phyloP scores from a whole-genome alignment of 1,140 invertebrate species.

The Eciton burchellii region DNA sequence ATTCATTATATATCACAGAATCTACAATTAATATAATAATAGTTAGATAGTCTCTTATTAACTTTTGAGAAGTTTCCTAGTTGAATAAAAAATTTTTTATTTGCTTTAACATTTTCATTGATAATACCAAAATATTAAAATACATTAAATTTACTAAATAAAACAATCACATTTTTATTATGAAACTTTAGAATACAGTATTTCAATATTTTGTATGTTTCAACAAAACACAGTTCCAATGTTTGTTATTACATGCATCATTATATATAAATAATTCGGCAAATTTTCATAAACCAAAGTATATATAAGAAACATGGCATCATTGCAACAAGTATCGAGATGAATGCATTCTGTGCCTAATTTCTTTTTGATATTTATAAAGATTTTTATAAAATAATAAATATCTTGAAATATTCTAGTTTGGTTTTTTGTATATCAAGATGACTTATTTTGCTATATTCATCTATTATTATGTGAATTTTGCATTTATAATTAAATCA shows the following conservation, averaged over 20 bases:
- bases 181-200: neutral
- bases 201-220: no score
- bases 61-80: neutral
- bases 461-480: neutral
- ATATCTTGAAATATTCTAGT: no score
- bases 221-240: no score
- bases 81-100: neutral
- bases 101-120: neutral
- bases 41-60: neutral
- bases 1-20: neutral
- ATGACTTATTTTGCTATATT: neutral
- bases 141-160: neutral
- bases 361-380: no score
- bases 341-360: no score
- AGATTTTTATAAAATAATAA: no score
- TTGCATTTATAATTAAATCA: neutral
- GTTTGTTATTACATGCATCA: no score
- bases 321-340: no score
- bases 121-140: neutral
- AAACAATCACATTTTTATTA: constrained; percentile 5
- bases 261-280: no score
- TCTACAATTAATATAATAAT: neutral
- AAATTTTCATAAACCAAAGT: no score
- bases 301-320: no score
- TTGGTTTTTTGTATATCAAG: neutral